Evolutionary conservation across 2,797 vertebrate genomes (phyloP).

Genomic region (Champsocephalus esox): DNA sequence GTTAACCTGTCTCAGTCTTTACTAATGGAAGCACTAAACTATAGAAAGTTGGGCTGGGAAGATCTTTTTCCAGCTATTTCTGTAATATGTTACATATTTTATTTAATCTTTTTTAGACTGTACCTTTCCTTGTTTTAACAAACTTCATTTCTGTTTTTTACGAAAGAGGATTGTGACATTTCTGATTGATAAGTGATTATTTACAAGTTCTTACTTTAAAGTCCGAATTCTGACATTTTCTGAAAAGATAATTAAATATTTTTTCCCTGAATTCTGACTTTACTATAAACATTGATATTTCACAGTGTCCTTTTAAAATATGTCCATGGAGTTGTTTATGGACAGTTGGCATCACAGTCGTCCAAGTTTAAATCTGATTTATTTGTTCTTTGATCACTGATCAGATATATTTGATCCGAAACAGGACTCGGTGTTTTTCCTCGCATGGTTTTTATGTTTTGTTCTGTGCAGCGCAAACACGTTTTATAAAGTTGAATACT

Average conservation of each 20-base stretch:
- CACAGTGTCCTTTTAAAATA: neutral
- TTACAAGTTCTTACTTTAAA: no score
- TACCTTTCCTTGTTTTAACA: conserved; percentile 1
- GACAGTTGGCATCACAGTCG: neutral
- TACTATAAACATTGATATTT: no score
- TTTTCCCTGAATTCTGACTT: no score
- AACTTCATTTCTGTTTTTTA: conserved; percentile 12
- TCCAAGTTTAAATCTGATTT: conserved; percentile 1
- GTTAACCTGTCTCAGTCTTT: conserved; percentile 38
- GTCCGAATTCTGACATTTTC: no score
- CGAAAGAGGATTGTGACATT: no score
- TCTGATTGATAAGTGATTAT: no score
- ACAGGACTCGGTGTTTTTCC: neutral
- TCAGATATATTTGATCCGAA: conserved; percentile 8
- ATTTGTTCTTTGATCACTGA: conserved; percentile 1
- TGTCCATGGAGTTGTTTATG: neutral
- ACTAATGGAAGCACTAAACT: conserved; percentile 41
- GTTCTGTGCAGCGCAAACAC: neutral
- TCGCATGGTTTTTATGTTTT: neutral
- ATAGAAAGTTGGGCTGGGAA: conserved; percentile 43
- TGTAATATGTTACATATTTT: conserved; percentile 25
- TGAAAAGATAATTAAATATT: no score
- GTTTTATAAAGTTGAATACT: neutral
- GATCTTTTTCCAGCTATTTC: conserved; percentile 28
- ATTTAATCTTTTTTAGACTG: neutral